These are phyloP conservation scores for Synergus umbraculus DNA, from an alignment of 2,888 invertebrate species.

Conservation along the genomic window DNA sequence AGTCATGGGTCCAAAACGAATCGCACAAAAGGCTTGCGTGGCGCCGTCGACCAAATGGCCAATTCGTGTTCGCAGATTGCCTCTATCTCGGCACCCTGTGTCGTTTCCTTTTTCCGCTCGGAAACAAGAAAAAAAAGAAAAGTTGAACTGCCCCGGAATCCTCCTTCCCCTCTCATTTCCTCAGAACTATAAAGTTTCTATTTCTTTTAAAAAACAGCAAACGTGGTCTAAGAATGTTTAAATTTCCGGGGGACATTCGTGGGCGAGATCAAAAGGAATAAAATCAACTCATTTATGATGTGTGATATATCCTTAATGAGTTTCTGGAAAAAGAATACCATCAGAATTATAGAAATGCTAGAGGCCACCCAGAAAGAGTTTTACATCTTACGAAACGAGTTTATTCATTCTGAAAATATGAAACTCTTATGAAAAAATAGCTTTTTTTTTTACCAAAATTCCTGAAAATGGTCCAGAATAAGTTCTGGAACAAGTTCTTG, in stretches of 20 bases:
- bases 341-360: not conserved
- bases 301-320: not conserved
- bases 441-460: not conserved
- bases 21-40: slow-evolving; percentile 66
- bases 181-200: not conserved
- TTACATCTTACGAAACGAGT: not conserved
- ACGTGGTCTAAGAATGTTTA: not conserved
- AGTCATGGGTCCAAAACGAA: slow-evolving; percentile 64
- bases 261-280: not conserved
- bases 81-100: slow-evolving; percentile 74
- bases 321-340: not conserved
- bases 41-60: slow-evolving; percentile 75
- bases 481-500: not conserved
- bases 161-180: not conserved
- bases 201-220: not conserved
- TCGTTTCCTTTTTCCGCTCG: slow-evolving; percentile 72
- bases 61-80: slow-evolving; percentile 77
- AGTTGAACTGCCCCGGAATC: not conserved
- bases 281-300: not conserved
- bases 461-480: not conserved
- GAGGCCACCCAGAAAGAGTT: not conserved
- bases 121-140: slow-evolving; percentile 46
- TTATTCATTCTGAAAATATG: no score
- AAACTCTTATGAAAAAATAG: no score
- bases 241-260: not conserved